Evolutionary conservation across 2,888 invertebrate genomes (phyloP).

Genomic region (Caenorhabditis imperialis): DNA sequence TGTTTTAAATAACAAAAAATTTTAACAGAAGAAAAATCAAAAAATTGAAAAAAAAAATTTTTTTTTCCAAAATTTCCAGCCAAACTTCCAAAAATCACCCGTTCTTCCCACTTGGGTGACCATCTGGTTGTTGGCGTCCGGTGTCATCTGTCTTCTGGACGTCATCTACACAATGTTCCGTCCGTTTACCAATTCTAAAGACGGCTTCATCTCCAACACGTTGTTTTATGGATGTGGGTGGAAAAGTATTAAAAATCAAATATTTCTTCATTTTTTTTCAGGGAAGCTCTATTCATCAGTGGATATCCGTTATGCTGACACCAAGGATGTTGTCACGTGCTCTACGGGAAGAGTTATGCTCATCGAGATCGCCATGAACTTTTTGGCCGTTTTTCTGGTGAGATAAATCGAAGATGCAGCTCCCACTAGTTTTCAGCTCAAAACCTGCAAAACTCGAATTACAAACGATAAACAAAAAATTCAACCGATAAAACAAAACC

Average conservation of each 20-base stretch:
- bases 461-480: too few species aligned
- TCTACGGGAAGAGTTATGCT: constrained; percentile 75
- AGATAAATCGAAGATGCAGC: too few species aligned
- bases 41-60: too few species aligned
- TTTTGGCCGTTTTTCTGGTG: constrained; percentile 69
- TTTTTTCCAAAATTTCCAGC: too few species aligned
- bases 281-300: constrained; percentile 75
- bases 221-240: constrained; percentile 61
- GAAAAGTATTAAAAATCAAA: not conserved
- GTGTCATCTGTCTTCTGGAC: constrained; percentile 64
- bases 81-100: too few species aligned
- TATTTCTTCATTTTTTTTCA: constrained; percentile 52
- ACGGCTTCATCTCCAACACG: constrained; percentile 46
- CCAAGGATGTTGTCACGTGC: constrained; percentile 71
- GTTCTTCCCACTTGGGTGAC: constrained; percentile 68
- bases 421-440: too few species aligned
- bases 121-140: constrained; percentile 65
- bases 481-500: too few species aligned
- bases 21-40: too few species aligned
- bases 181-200: constrained; percentile 52
- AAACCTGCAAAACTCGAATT: too few species aligned
- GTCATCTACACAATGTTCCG: constrained; percentile 62
- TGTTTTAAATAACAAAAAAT: too few species aligned
- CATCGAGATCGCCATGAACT: constrained; percentile 71
- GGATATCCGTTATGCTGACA: constrained; percentile 71